Base-by-base conservation (phyloP, 2,888 invertebrate genomes). In the Tanaodytes sp. region DNA sequence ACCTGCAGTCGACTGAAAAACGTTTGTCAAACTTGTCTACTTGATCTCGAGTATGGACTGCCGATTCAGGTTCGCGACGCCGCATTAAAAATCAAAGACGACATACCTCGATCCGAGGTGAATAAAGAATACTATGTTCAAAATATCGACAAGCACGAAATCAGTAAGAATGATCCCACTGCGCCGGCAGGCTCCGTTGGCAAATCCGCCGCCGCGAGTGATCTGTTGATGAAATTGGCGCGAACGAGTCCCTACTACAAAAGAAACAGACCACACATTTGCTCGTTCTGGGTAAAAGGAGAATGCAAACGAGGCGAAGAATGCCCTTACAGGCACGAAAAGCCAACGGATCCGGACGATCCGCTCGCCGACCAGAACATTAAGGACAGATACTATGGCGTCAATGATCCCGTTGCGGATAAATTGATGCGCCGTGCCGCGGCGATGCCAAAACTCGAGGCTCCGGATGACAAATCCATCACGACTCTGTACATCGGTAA, bases 401-500 rank as follows among this genome's bases (percentile, higher is more conserved):
- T 93, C 0, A 96, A 97, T 85, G 97, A 97, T 86, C 97, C 97
- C 0, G 97, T 98, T 1, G 97, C 97, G 1, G 95, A 97, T 79
- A 97, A 97, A 84, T 83, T 97, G 71, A 90, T 98, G 88, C 91
- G 93, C 61, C 87, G 96, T 67, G 96, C 96, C 0, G 92, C 95
- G 5, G 94, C 96, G 0, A 92, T 98, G 91, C 99, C 98, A 0
- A 95, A 95, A 11, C 86, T 99, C 37, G 96, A 97, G 37, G 93
- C 96, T 0, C 99, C 99, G 0, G 98, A 98, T 81, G 99, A 99
- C 82, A 92, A 92, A 77, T 92, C 93, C 2, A 97, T 99, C 39
- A 98, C 98, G 0, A 99, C 99, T 0, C 86, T 99, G 4, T 99
- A 98, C 82, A 92, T 99, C n/a, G 98, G 98, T 12, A 98, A 97